A percentile compares a stretch with the other conserved stretches of the same genome.
Conservation (phyloP, 2,113 vertebrate species). For the Vidua macroura region DNA sequence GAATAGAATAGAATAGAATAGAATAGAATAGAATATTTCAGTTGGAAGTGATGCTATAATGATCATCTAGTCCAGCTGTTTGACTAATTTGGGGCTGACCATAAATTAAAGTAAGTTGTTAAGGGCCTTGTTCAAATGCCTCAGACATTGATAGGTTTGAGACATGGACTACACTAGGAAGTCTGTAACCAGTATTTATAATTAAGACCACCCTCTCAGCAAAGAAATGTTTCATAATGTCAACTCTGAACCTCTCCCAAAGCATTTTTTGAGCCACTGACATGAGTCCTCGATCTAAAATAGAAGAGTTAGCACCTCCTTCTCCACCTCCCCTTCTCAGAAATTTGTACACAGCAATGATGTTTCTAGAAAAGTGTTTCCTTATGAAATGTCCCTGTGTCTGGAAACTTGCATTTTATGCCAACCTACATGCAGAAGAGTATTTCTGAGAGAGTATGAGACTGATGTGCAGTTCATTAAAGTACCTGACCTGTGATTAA, state of each 20-base stretch:
- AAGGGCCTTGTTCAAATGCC: neutral
- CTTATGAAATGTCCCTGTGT: fast-evolving
- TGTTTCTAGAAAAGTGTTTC: neutral
- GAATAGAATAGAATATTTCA: neutral
- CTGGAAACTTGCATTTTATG: neutral
- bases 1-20: neutral
- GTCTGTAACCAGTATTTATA: neutral
- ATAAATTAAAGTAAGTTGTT: neutral
- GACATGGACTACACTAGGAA: fast-evolving
- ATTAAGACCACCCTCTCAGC: fast-evolving
- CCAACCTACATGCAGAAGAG: neutral
- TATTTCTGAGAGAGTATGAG: neutral
- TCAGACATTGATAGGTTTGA: neutral
- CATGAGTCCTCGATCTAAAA: fast-evolving
- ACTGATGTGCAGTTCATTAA: neutral
- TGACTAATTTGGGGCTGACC: neutral
- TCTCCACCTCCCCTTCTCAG: neutral
- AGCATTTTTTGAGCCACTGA: neutral
- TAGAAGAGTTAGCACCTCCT: neutral
- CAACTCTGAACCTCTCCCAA: neutral
- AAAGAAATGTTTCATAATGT: neutral
- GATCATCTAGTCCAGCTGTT: neutral
- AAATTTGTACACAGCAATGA: neutral
- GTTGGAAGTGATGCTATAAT: neutral
- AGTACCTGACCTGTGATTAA: neutral